phyloP scores from a whole-genome alignment of 1,140 invertebrate species.

The Sarcophaga bullata region DNA sequence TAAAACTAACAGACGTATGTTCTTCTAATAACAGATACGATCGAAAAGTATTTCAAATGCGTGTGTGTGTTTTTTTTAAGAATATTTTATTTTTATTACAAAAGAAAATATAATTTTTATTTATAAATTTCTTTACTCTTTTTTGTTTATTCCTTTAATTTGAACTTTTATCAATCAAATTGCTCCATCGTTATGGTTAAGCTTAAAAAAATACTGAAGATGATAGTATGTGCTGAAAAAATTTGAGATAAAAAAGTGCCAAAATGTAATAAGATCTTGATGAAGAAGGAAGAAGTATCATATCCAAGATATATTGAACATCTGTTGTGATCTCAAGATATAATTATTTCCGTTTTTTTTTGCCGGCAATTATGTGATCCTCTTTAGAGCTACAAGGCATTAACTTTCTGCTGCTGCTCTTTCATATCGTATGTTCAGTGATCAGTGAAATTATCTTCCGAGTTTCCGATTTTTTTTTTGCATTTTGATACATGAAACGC shows the following conservation, averaged over 20 bases:
- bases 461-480: background rate
- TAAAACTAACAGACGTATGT: too few relatives aligned
- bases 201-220: too few relatives aligned
- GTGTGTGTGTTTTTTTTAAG: background rate
- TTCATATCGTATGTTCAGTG: background rate
- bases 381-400: too few relatives aligned
- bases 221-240: background rate
- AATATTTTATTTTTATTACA: background rate
- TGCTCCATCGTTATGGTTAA: background rate
- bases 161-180: background rate
- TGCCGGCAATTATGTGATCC: background rate
- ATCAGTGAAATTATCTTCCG: slow-evolving; percentile 21
- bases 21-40: too few relatives aligned
- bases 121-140: too few relatives aligned
- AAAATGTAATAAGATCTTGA: slow-evolving; percentile 19
- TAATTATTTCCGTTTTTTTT: slow-evolving; percentile 27
- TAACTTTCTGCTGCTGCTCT: too few relatives aligned
- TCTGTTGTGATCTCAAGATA: slow-evolving; percentile 13
- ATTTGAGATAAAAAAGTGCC: slow-evolving; percentile 11
- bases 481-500: too few relatives aligned
- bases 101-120: background rate
- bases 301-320: background rate
- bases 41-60: background rate
- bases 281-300: background rate
- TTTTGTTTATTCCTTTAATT: background rate